Evolutionary conservation across 1,140 invertebrate genomes (phyloP), one percentile per base, ranked within the genome.

Genomic region (Macrocentrus cingulum): DNA sequence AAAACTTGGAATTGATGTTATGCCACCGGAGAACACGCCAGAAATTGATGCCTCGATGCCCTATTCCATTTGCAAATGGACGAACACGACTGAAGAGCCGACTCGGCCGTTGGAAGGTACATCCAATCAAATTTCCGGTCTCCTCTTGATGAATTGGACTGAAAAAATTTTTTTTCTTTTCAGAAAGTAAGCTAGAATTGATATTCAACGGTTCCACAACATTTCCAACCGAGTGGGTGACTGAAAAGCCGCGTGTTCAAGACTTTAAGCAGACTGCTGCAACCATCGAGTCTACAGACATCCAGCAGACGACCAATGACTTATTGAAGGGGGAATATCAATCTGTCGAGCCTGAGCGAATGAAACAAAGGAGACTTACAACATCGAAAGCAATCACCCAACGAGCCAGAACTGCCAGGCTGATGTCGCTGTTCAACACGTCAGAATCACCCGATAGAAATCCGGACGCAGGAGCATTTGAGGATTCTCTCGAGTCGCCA

Each of bases 51-150:
- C 5, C 23, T 25, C 29, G 19, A 13, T 16, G 32, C 41, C 34
- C 19, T 20, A 25, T 29, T 57, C 45, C 36, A 57, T 41, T 49
- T 50, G 20, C 45, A 20, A 56, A 25, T 56, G 45, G 55, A 32
- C 11, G 15, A 48, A 19, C 29, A 22, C 15, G 11, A 23, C 18
- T n/a, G 20, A 7, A n/a, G 11, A 15, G 41, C 6, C 51, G 2
- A 29, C 22, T 15, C 1, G 9, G 29, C 41, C 15, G 15, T 42
- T 54, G 0, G n/a, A 54, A 2, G 20, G 11, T 16, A 23, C 29
- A 3, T 5, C 15, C 29, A 42, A 54, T 42, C 51, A 15, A 44
- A 42, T 42, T 29, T 16, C 18, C 11, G 32, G n/a, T n/a, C n/a
- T n/a, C n/a, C n/a, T n/a, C n/a, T n/a, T n/a, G n/a, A n/a, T n/a